Evolutionary conservation across 2,113 vertebrate species (phyloP).

Genomic region (Clarias batrachus): DNA sequence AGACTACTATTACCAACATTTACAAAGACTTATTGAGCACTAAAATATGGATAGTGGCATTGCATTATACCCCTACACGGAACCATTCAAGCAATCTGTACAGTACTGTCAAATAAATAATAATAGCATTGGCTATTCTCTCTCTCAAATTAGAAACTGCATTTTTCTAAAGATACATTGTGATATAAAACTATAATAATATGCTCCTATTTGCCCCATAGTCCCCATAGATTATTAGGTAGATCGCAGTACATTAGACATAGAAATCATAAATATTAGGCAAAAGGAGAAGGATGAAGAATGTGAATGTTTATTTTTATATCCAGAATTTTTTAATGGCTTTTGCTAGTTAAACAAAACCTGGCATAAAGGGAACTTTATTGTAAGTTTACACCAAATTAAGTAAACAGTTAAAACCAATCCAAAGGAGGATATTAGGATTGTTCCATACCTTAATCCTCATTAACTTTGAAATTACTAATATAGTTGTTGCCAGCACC

Average conservation of each 20-base stretch:
- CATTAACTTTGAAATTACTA: background rate
- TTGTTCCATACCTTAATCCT: background rate
- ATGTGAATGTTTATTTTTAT: background rate
- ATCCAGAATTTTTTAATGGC: background rate
- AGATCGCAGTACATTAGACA: background rate
- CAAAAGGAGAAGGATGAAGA: background rate
- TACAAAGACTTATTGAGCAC: background rate
- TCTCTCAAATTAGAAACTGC: background rate
- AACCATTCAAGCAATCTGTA: background rate
- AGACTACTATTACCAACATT: too few species aligned
- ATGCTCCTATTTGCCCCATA: background rate
- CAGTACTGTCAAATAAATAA: background rate
- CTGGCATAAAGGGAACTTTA: background rate
- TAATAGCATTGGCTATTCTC: background rate
- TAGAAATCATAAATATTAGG: background rate
- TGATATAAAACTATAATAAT: background rate
- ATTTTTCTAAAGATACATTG: background rate
- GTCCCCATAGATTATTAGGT: background rate
- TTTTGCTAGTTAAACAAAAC: background rate
- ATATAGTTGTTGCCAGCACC: slow-evolving; percentile 17
- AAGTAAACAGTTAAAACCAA: background rate
- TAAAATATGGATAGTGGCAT: background rate
- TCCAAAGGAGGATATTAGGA: slow-evolving; percentile 1
- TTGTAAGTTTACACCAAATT: background rate
- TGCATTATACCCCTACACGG: background rate